Evolutionary conservation across 2,113 vertebrate genomes (phyloP).

Genomic region (Triplophysa siluroides): DNA sequence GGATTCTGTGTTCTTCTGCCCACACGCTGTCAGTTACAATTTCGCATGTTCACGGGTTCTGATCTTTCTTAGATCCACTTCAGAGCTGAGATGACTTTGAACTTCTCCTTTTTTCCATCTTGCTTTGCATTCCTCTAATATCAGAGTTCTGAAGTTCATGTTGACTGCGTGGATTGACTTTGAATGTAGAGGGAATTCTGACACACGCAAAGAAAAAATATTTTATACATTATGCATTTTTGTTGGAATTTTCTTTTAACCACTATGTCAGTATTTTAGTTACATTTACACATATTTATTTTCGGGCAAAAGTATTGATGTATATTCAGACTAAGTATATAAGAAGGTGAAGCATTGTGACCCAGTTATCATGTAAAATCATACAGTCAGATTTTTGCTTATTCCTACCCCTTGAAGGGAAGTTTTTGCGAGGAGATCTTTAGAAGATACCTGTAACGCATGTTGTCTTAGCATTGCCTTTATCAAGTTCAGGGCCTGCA

Average conservation of each 20-base stretch:
- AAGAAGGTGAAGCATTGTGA: no score
- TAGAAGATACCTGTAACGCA: not conserved
- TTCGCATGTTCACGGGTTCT: slow-evolving; percentile 36
- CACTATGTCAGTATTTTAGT: no score
- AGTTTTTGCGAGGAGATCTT: not conserved
- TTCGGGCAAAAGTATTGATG: not conserved
- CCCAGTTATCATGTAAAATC: no score
- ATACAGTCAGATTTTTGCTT: not conserved
- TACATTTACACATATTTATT: not conserved
- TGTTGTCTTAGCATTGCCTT: not conserved
- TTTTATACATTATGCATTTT: not conserved
- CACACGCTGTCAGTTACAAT: slow-evolving; percentile 25
- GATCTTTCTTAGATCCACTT: slow-evolving; percentile 38
- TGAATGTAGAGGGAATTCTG: not conserved
- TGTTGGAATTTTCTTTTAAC: no score
- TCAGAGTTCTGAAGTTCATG: slow-evolving; percentile 39
- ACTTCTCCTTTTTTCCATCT: slow-evolving; percentile 44
- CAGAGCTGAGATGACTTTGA: slow-evolving; percentile 44
- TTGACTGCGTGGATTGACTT: not conserved
- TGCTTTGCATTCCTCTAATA: slow-evolving; percentile 50
- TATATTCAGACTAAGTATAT: no score
- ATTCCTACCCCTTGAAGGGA: not conserved
- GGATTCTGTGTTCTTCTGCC: slow-evolving; percentile 39
- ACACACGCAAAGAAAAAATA: not conserved
- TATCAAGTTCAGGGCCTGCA: slow-evolving; percentile 14